Percentiles rank a stretch among this genome's conserved stretches.
Conservation (phyloP, 2,797 vertebrate species). For the Oreochromis grahami region DNA sequence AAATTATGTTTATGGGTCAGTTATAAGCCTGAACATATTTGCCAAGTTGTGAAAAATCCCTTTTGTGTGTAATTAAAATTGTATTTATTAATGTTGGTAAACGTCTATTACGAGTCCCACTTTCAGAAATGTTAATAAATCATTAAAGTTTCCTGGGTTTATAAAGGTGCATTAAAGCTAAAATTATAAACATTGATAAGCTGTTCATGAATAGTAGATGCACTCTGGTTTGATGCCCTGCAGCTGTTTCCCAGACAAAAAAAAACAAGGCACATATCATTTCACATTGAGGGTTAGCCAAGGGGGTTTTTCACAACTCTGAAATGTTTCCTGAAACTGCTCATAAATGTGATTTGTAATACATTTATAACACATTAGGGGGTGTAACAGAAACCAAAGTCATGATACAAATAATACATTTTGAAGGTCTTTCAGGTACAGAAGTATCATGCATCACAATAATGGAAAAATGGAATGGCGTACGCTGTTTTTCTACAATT, state of each 20-base stretch:
- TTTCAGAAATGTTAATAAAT: not conserved
- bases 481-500: accelerated
- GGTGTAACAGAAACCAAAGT: not conserved
- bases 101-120: accelerated
- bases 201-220: not conserved
- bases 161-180: not conserved
- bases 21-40: not conserved
- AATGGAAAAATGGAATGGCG: not conserved
- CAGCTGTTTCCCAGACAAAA: not conserved
- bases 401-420: not conserved
- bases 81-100: not conserved
- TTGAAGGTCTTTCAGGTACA: not conserved
- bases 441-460: accelerated
- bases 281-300: not conserved
- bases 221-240: not conserved
- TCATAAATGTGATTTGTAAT: not conserved
- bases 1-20: not conserved
- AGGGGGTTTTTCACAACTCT: not conserved
- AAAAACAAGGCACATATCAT: not conserved
- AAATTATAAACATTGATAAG: not conserved
- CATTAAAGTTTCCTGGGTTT: not conserved
- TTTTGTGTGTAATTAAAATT: not conserved
- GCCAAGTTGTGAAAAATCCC: not conserved
- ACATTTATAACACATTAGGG: not conserved
- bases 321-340: not conserved